Conservation (phyloP, 2,113 vertebrate genomes). For the Macheiramphus alcinus region DNA sequence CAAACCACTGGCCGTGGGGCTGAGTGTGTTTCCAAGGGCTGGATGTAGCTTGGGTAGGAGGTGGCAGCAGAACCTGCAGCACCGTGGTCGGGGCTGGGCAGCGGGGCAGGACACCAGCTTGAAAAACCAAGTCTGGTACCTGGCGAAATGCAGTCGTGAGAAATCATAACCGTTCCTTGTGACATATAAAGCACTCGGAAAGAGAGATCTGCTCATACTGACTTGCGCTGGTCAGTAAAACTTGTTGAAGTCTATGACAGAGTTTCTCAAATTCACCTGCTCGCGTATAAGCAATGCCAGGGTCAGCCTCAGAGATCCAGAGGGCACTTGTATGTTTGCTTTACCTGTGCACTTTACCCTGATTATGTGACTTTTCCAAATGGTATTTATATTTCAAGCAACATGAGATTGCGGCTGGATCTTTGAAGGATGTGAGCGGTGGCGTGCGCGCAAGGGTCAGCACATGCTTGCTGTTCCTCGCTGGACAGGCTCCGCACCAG, state of each 20-base stretch:
- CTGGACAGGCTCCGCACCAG: rapidly evolving
- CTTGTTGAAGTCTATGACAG: background rate
- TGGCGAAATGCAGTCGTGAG: background rate
- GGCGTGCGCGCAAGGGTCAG: background rate
- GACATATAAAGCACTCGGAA: background rate
- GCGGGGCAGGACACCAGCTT: background rate
- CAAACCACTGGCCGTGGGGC: background rate
- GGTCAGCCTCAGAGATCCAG: background rate
- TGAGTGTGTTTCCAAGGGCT: background rate
- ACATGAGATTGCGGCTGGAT: background rate
- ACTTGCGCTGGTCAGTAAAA: background rate
- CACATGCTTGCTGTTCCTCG: background rate
- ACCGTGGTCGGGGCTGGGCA: background rate
- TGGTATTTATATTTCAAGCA: background rate
- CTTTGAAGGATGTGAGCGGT: background rate
- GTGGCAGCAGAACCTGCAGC: background rate
- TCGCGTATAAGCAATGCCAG: background rate
- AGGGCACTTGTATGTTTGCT: background rate
- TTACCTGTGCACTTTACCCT: constrained; percentile 10
- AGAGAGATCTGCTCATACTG: background rate
- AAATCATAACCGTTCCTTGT: background rate
- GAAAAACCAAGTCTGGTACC: background rate
- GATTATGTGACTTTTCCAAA: background rate
- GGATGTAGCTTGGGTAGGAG: background rate
- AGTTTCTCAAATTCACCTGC: background rate